Evolutionary conservation across 1,140 invertebrate species (phyloP), one percentile per base, ranked within the genome.

Genomic region (Gryon sp.): DNA sequence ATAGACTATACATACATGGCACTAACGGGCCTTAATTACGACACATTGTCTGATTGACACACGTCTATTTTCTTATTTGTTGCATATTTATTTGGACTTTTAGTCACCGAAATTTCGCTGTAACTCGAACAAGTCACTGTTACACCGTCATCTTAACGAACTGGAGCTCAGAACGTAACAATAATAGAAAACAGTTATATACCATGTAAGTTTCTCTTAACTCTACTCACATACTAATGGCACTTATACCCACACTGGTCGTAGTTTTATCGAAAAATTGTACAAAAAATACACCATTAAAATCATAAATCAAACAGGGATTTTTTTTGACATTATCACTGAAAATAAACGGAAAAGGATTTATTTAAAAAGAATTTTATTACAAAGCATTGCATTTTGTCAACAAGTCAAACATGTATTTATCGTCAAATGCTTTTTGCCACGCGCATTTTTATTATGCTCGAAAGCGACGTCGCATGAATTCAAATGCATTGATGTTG

Each of bases 81-180:
- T 88, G 83, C 87, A 89, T 89, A 88, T 89, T 88, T 88, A 85
- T 88, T 89, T 84, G 84, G 85, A 84, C 81, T 85, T 86, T 85
- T 87, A 89, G 87, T 85, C 86, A 84, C 78, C 86, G 86, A 88
- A 88, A 88, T 88, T 88, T 86, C 86, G 87, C 86, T 88, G 86
- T 89, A 88, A 89, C 84, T 86, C 87, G 81, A 89, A 88, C 87
- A 89, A 88, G 86, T 87, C 82, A 86, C 80, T 89, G 87, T 88
- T 89, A 86, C 87, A 89, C 63, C 87, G 86, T 76, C 87, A 88
- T 82, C 86, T 89, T 83, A 89, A 89, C 77, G 87, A 88, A 88
- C 86, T 88, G 87, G 87, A 88, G 86, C 85, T 88, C 87, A 88
- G 82, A 88, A 87, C 85, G 81, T 89, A 89, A 87, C 84, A 84